phyloP scores from a whole-genome alignment of 1,140 invertebrate genomes.

The Drosophila obscura region DNA sequence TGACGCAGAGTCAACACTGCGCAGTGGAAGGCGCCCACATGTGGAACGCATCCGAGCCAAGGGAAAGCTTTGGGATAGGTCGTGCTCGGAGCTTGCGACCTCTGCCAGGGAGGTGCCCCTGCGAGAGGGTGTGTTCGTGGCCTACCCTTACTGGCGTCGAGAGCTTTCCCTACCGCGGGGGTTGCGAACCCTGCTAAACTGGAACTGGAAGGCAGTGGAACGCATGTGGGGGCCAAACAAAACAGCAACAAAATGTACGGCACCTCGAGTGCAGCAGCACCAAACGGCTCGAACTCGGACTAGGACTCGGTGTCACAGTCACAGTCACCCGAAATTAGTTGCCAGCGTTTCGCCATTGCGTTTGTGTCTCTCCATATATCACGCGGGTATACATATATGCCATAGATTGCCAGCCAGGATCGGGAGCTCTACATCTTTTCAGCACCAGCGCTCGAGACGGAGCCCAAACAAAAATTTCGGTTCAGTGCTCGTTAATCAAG shows the following conservation, averaged over 20 bases:
- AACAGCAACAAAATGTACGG: slow-evolving; percentile 8
- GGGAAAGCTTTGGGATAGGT: slow-evolving; percentile 71
- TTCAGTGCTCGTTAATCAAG: too few relatives aligned
- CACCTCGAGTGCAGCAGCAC: slow-evolving; percentile 47
- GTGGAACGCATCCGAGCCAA: slow-evolving; percentile 47
- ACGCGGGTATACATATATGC: too few relatives aligned
- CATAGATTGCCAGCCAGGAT: too few relatives aligned
- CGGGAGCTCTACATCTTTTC: neutral
- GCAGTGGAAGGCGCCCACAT: slow-evolving; percentile 58
- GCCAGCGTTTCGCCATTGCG: slow-evolving; percentile 76
- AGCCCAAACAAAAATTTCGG: too few relatives aligned
- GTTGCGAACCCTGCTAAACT: slow-evolving; percentile 42
- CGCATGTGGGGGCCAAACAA: slow-evolving; percentile 16
- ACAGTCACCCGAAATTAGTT: slow-evolving; percentile 77
- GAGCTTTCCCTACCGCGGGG: slow-evolving; percentile 24
- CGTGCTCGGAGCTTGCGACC: slow-evolving; percentile 47
- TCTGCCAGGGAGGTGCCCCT: neutral
- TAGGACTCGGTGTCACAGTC: slow-evolving; percentile 7
- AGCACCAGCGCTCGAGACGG: neutral
- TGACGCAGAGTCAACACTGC: slow-evolving; percentile 70
- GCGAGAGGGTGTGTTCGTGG: slow-evolving; percentile 13
- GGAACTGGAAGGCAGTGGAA: slow-evolving; percentile 53
- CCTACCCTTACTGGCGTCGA: neutral
- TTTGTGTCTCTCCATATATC: slow-evolving; percentile 51
- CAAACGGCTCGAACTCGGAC: slow-evolving; percentile 23